phyloP scores from a whole-genome alignment of 2,113 vertebrate species.

The Eira barbara region DNA sequence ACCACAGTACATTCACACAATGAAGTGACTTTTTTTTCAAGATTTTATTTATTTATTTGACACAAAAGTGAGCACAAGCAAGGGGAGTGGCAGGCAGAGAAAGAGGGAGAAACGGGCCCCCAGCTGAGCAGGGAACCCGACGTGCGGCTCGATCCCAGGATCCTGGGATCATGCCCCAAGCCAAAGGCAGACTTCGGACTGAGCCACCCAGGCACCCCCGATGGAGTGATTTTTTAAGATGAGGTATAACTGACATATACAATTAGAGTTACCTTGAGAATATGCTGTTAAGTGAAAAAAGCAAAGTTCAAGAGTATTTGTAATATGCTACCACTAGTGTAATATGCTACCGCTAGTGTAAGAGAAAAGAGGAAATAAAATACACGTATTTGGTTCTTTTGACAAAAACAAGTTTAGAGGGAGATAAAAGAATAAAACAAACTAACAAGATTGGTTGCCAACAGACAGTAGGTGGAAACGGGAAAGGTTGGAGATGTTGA shows the following conservation, averaged over 20 bases:
- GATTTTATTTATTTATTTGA: too few relatives aligned
- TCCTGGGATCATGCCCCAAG: too few relatives aligned
- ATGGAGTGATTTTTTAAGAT: neutral
- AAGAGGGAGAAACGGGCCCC: too few relatives aligned
- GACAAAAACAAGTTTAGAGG: neutral
- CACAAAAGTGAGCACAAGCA: too few relatives aligned
- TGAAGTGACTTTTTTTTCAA: too few relatives aligned
- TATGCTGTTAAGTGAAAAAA: neutral
- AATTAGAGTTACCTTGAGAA: neutral
- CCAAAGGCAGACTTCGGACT: too few relatives aligned
- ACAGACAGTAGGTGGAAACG: neutral
- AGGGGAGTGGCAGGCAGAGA: too few relatives aligned
- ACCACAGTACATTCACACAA: too few relatives aligned
- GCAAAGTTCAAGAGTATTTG: neutral
- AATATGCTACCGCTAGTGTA: neutral
- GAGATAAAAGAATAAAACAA: neutral
- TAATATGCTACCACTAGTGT: neutral
- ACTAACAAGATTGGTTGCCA: neutral
- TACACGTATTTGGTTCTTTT: neutral
- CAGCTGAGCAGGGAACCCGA: too few relatives aligned
- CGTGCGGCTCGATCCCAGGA: too few relatives aligned
- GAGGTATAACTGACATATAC: neutral
- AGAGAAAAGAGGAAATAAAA: neutral
- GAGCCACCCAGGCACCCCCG: too few relatives aligned
- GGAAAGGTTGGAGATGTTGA: neutral